phyloP scores from a whole-genome alignment of 1,140 invertebrate species.

The Caerostris extrusa region DNA sequence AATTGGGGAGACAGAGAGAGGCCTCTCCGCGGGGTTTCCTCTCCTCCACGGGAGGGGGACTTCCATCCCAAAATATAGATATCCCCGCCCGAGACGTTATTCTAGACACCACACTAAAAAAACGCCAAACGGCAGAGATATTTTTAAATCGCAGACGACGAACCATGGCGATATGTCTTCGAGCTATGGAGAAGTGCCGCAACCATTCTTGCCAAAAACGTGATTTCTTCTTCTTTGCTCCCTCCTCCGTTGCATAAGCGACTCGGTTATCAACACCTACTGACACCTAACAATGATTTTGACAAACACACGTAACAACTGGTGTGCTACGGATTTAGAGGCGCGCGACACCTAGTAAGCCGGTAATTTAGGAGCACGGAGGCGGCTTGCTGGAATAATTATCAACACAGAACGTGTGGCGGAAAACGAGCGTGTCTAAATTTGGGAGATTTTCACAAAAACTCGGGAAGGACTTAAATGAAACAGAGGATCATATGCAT shows the following conservation, averaged over 20 bases:
- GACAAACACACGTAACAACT: not conserved
- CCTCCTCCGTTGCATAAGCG: not conserved
- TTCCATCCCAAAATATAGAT: constrained; percentile 57
- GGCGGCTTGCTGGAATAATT: not conserved
- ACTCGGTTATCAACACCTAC: constrained; percentile 15
- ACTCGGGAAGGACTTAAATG: no score
- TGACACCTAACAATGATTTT: constrained; percentile 10
- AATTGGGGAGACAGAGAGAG: not conserved
- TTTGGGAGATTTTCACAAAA: not conserved
- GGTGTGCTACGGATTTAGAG: constrained; percentile 14
- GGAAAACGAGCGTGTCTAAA: constrained; percentile 4
- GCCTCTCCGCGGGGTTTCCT: constrained; percentile 23
- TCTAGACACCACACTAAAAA: constrained; percentile 30
- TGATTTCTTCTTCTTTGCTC: not conserved
- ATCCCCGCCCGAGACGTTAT: constrained; percentile 14
- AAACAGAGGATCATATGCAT: no score
- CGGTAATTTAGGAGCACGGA: not conserved
- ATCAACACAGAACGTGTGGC: not conserved
- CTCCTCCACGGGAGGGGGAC: constrained; percentile 11
- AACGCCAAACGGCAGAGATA: not conserved
- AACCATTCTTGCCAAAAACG: not conserved
- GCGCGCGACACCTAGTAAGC: not conserved
- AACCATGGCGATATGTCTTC: constrained; percentile 4
- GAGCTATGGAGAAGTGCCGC: not conserved
- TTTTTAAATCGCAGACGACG: constrained; percentile 51